Percentiles rank a stretch among this genome's conserved stretches.
These are phyloP conservation scores for Caenorhabditis macrosperma DNA, from an alignment of 2,888 invertebrate species.

Conservation along the genomic window DNA sequence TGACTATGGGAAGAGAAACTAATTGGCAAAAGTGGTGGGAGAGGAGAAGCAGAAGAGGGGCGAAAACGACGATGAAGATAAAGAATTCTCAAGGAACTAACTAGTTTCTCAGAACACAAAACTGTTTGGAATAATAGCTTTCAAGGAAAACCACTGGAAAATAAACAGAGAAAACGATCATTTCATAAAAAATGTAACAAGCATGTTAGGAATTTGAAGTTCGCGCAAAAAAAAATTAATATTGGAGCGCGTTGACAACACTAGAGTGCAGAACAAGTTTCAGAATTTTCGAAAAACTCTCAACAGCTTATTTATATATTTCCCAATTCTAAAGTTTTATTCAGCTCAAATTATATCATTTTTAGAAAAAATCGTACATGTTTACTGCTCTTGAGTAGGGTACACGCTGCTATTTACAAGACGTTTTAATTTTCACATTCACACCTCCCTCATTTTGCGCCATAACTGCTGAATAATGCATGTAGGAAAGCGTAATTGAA, in stretches of 20 bases:
- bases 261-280: neutral
- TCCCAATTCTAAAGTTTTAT: too few species aligned
- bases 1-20: slow-evolving; percentile 21
- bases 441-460: slow-evolving; percentile 1
- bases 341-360: too few species aligned
- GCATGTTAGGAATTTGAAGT: neutral
- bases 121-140: neutral
- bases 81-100: slow-evolving; percentile 15
- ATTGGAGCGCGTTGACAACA: slow-evolving; percentile 8
- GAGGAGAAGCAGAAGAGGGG: slow-evolving; percentile 2
- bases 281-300: neutral
- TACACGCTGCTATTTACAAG: neutral
- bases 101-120: slow-evolving; percentile 10
- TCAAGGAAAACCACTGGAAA: neutral
- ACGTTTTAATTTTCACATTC: neutral
- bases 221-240: neutral
- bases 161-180: neutral
- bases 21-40: slow-evolving; percentile 48
- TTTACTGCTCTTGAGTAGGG: neutral
- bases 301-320: too few species aligned
- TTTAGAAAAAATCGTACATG: neutral
- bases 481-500: slow-evolving; percentile 11
- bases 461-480: slow-evolving; percentile 9
- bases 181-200: neutral
- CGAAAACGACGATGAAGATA: slow-evolving; percentile 24